Percentiles rank a stretch among this genome's conserved stretches.
phyloP scores from a whole-genome alignment of 2,888 invertebrate species.

The Oxycera nigricornis region DNA sequence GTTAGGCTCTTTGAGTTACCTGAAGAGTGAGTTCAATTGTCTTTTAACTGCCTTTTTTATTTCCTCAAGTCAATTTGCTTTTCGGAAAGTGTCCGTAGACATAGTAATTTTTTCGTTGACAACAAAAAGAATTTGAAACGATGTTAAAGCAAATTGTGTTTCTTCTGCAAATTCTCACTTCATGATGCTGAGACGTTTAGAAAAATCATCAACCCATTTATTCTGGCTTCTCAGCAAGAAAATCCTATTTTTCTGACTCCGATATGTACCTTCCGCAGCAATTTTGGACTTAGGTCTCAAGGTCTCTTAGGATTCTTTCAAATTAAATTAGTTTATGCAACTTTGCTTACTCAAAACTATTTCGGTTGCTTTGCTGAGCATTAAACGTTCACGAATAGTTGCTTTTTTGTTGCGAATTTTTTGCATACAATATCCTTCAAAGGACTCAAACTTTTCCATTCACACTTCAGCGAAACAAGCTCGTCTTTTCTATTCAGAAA shows the following conservation, averaged over 20 bases:
- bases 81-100: no score
- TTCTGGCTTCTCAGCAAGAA: not conserved
- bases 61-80: no score
- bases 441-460: not conserved
- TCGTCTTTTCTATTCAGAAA: constrained; percentile 32
- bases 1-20: constrained; percentile 11
- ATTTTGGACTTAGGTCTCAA: not conserved
- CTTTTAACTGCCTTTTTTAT: constrained; percentile 31
- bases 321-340: not conserved
- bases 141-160: not conserved
- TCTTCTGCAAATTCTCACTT: not conserved
- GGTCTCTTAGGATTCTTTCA: not conserved
- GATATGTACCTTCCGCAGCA: not conserved
- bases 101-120: no score
- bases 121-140: no score
- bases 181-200: constrained; percentile 19
- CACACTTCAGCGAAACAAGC: not conserved
- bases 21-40: constrained; percentile 28
- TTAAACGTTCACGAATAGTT: not conserved
- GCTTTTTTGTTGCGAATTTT: not conserved
- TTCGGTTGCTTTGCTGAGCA: not conserved
- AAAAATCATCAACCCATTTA: constrained; percentile 24
- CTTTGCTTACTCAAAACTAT: not conserved
- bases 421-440: not conserved
- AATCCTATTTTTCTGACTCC: not conserved